Evolutionary conservation across 2,888 invertebrate genomes (phyloP).

Genomic region (Polydrusus pterygomalis): DNA sequence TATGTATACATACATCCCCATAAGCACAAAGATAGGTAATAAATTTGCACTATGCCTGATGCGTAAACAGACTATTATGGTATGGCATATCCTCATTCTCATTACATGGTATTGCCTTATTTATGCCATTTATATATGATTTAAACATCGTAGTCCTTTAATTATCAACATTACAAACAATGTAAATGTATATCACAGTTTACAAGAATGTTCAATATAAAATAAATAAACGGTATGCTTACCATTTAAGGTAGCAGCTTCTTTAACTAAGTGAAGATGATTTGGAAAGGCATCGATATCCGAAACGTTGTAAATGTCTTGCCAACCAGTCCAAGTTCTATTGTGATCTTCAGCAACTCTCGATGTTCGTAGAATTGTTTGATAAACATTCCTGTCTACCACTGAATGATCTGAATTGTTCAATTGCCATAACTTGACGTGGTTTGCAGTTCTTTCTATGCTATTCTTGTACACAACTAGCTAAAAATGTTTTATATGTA

Average conservation of each 20-base stretch:
- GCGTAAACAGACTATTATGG: too few species aligned
- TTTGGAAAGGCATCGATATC: constrained; percentile 56
- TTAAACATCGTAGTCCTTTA: too few species aligned
- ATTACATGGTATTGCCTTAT: too few species aligned
- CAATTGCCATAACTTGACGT: constrained; percentile 48
- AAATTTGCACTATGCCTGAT: too few species aligned
- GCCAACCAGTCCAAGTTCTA: constrained; percentile 64
- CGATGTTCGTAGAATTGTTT: constrained; percentile 59
- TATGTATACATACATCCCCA: too few species aligned
- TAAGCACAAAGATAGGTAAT: too few species aligned
- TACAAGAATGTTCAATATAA: too few species aligned
- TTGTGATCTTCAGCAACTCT: constrained; percentile 58
- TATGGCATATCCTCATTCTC: too few species aligned
- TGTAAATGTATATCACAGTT: too few species aligned
- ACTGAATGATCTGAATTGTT: constrained; percentile 43
- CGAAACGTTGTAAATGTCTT: constrained; percentile 55
- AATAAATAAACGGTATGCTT: constrained; percentile 33
- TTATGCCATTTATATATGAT: too few species aligned
- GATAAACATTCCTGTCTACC: constrained; percentile 57
- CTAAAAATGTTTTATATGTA: too few species aligned
- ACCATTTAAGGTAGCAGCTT: constrained; percentile 64
- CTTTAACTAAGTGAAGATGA: constrained; percentile 61
- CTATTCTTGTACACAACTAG: constrained; percentile 53
- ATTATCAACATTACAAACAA: too few species aligned
- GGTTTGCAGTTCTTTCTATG: constrained; percentile 49